Base-by-base conservation (phyloP, 1,140 invertebrate species). In the Helicorthomorpha holstii region DNA sequence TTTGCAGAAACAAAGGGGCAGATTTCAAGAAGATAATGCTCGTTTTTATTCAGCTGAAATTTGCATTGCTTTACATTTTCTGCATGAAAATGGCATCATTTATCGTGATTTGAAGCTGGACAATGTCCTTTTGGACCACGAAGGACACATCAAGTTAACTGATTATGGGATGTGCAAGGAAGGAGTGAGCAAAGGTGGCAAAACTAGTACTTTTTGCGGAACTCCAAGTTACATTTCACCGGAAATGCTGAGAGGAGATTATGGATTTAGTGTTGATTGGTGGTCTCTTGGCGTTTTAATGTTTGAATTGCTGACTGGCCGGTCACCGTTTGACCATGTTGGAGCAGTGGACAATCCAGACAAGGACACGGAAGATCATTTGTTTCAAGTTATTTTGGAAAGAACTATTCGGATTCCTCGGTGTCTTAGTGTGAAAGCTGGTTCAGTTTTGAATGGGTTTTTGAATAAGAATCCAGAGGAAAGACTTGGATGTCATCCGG, bases 161-260 rank as follows among this genome's bases (percentile, higher is more conserved):
- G 92, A 97, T 69, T 97, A 95, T 61, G 95, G 95, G 50, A 75
- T 65, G 95, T 97, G 92, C 87, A 98, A 98, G 66, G 94, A 98
- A 69, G 93, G 93, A 34, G 91, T 98, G 21, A 60, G 66, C 38
- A 61, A 64, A 26, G 71, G 69, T 27, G 77, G 79, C 55, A 71
- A 66, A 24, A 92, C 92, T 14, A 87, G 82, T 12, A 96, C 92
- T 1, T 97, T 97, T 71, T 96, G 91, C 69, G 91, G 92, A 46
- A 98, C 94, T 27, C 95, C 95, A n/a, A 98, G 98, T 73, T 98
- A 98, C 66, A 98, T 98, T 53, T 93, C 95, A n/a, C 95, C 95
- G 0, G 95, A 98, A 72, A 98, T 98, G 58, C 73, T 98, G 19
- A 75, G 90, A 49, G 92, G 92, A 25, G 89, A 96, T 29, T 51